phyloP scores from a whole-genome alignment of 2,888 invertebrate species.

The Xestia sexstrigata region DNA sequence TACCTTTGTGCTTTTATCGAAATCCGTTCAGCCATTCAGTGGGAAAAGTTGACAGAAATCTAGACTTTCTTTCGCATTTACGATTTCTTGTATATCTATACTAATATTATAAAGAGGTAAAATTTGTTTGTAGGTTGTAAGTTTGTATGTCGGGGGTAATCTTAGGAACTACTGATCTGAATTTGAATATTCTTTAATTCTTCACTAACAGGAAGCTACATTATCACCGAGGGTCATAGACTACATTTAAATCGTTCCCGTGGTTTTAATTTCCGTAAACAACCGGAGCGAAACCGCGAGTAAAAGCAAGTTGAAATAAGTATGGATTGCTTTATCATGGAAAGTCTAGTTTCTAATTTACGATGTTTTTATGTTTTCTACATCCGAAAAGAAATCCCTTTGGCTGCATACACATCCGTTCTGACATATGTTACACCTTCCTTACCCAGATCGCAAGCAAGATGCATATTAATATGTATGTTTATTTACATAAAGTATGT shows the following conservation, averaged over 20 bases:
- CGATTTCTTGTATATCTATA: neutral
- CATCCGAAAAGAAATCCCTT: conserved; percentile 17
- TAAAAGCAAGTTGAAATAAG: neutral
- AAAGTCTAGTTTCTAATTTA: neutral
- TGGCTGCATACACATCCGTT: conserved; percentile 15
- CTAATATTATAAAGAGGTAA: neutral
- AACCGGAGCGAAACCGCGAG: too few species aligned
- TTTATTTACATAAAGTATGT: conserved; percentile 44
- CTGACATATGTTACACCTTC: conserved; percentile 27
- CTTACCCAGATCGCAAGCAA: conserved; percentile 41
- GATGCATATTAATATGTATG: conserved; percentile 28
- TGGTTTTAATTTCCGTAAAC: too few species aligned
- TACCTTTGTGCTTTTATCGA: neutral
- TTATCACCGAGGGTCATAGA: too few species aligned
- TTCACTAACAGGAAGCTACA: too few species aligned
- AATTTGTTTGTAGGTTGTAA: neutral
- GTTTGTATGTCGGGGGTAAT: neutral
- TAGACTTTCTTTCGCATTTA: neutral
- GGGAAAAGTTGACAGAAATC: neutral
- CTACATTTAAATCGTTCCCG: too few species aligned
- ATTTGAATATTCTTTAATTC: too few species aligned
- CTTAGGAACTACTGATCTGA: too few species aligned
- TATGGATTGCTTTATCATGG: too few species aligned
- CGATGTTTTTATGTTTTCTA: conserved; percentile 15
- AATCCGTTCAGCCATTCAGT: neutral